These are phyloP conservation scores for Prunella fulvescens DNA, from an alignment of 2,113 vertebrate species.

Conservation along the genomic window DNA sequence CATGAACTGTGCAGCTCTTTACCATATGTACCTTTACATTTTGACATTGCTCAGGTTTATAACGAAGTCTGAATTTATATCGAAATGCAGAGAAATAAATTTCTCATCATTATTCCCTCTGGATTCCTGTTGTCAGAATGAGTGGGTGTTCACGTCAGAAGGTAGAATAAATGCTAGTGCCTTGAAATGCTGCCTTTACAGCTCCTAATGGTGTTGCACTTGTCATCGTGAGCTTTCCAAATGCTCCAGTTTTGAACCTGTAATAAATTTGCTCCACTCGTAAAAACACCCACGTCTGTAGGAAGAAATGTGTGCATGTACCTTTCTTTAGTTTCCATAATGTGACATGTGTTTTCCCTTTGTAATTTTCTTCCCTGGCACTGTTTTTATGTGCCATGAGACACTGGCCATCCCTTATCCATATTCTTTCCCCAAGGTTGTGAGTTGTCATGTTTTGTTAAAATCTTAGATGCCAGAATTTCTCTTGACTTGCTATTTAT, in stretches of 20 bases:
- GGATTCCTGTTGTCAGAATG: conserved; percentile 17
- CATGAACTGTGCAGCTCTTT: background rate
- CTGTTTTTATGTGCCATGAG: background rate
- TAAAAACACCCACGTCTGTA: background rate
- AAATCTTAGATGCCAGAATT: background rate
- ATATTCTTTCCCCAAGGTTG: background rate
- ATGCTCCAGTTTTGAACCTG: background rate
- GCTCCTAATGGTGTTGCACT: background rate
- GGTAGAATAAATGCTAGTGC: conserved; percentile 3
- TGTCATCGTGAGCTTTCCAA: background rate
- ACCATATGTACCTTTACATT: background rate
- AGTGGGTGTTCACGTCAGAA: conserved; percentile 34
- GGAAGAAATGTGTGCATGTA: background rate
- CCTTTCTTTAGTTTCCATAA: background rate
- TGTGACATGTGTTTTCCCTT: background rate
- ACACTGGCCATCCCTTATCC: background rate
- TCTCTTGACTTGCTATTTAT: background rate
- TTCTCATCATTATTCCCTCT: background rate
- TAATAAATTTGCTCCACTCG: background rate
- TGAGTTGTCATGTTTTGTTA: background rate
- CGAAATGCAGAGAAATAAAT: background rate
- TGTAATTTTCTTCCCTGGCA: background rate
- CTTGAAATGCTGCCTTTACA: conserved; percentile 2
- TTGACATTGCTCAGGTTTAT: background rate
- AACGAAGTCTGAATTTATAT: background rate